A percentile compares a stretch with the other conserved stretches of the same genome.
These are phyloP conservation scores for Scotopteryx bipunctaria DNA, from an alignment of 2,888 invertebrate species.

Conservation along the genomic window DNA sequence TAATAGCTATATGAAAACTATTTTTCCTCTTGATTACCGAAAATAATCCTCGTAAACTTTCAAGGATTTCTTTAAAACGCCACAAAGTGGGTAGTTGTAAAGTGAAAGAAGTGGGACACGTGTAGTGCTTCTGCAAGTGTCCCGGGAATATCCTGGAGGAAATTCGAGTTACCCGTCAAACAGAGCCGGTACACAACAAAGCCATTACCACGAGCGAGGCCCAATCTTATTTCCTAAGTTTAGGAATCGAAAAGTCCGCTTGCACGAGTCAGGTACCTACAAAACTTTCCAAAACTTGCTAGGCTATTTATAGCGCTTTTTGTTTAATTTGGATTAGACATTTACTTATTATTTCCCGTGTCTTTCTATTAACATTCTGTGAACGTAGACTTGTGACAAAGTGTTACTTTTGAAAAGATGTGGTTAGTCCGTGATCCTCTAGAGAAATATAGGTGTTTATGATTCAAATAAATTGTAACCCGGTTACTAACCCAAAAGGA, in stretches of 20 bases:
- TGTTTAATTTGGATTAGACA: constrained; percentile 7
- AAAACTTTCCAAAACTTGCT: constrained; percentile 18
- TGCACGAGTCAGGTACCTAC: constrained; percentile 39
- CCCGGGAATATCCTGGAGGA: constrained; percentile 59
- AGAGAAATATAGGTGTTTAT: too few relatives aligned
- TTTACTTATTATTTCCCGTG: constrained; percentile 9
- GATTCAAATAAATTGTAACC: too few relatives aligned
- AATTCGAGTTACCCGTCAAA: constrained; percentile 63
- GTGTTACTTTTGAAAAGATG: too few relatives aligned
- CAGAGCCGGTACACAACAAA: constrained; percentile 70
- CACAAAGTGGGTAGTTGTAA: constrained; percentile 39
- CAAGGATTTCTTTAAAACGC: constrained; percentile 14
- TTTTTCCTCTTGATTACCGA: not conserved
- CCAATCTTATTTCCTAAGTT: constrained; percentile 67
- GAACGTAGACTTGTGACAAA: too few relatives aligned
- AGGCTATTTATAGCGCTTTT: constrained; percentile 8
- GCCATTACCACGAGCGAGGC: constrained; percentile 65
- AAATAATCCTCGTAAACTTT: not conserved
- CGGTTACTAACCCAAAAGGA: too few relatives aligned
- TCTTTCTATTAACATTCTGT: too few relatives aligned
- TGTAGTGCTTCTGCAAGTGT: constrained; percentile 55
- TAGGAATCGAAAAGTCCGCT: constrained; percentile 57
- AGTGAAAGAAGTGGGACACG: constrained; percentile 48
- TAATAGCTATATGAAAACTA: too few relatives aligned
- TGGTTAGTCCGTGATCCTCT: too few relatives aligned